phyloP scores from a whole-genome alignment of 2,113 vertebrate genomes.

The Campylomormyrus numenius region DNA sequence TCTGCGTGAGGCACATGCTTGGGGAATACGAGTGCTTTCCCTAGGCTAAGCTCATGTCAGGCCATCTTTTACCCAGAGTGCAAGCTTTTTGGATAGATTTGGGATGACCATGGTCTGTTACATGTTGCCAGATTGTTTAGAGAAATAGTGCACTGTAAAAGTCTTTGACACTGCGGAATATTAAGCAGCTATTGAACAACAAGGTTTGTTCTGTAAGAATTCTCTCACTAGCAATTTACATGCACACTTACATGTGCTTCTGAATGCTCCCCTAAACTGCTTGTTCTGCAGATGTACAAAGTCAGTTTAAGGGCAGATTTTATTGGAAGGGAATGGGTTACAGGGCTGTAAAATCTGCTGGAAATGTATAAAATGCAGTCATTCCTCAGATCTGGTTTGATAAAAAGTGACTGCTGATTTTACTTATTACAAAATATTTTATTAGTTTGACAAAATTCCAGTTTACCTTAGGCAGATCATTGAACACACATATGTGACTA shows the following conservation, averaged over 20 bases:
- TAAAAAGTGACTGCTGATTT: neutral
- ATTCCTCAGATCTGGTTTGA: neutral
- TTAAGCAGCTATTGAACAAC: neutral
- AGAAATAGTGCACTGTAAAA: neutral
- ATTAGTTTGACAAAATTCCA: neutral
- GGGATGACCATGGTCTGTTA: neutral
- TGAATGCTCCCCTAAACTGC: neutral
- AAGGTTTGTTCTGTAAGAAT: neutral
- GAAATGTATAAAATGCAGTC: neutral
- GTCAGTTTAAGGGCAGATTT: neutral
- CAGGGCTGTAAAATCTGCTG: neutral
- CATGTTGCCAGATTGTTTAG: neutral
- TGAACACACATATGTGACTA: neutral
- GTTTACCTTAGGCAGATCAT: neutral
- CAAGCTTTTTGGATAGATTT: neutral
- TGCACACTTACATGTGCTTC: neutral
- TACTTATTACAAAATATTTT: neutral
- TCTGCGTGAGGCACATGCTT: neutral
- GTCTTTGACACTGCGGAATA: neutral
- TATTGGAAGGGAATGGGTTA: neutral
- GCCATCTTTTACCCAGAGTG: neutral
- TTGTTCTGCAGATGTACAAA: neutral
- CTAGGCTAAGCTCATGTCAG: neutral
- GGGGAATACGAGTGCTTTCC: neutral
- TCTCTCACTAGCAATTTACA: neutral